phyloP scores from a whole-genome alignment of 2,113 vertebrate genomes.

The Sylvia atricapilla region DNA sequence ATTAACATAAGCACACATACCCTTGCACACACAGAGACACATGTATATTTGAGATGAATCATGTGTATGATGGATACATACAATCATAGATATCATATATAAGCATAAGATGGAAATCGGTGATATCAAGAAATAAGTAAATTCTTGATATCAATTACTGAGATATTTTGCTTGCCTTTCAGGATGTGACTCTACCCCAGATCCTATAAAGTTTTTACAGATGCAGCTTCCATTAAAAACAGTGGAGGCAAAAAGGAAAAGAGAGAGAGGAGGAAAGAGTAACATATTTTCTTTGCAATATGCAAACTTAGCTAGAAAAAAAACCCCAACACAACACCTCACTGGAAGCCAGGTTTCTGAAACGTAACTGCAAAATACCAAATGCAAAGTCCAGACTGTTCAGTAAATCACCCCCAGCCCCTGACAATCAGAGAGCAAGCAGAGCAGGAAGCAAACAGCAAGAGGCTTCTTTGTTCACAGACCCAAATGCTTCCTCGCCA shows the following conservation, averaged over 20 bases:
- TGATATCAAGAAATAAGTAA: neutral
- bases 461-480: conserved; percentile 34
- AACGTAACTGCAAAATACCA: neutral
- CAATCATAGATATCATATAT: neutral
- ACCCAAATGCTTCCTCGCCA: neutral
- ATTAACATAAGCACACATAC: neutral
- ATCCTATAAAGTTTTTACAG: neutral
- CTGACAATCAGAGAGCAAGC: neutral
- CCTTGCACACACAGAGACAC: neutral
- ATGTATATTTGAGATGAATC: neutral
- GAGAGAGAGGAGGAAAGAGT: neutral
- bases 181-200: neutral
- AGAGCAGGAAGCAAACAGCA: conserved; percentile 35
- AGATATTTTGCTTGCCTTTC: neutral
- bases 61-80: too few species aligned
- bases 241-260: neutral
- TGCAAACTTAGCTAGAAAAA: neutral
- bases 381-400: neutral
- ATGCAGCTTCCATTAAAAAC: neutral
- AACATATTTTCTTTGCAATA: neutral
- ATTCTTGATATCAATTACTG: neutral
- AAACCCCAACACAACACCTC: neutral
- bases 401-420: neutral
- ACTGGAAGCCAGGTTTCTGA: neutral
- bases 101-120: neutral